phyloP scores from a whole-genome alignment of 2,113 vertebrate species.

The Sebastes fasciatus region DNA sequence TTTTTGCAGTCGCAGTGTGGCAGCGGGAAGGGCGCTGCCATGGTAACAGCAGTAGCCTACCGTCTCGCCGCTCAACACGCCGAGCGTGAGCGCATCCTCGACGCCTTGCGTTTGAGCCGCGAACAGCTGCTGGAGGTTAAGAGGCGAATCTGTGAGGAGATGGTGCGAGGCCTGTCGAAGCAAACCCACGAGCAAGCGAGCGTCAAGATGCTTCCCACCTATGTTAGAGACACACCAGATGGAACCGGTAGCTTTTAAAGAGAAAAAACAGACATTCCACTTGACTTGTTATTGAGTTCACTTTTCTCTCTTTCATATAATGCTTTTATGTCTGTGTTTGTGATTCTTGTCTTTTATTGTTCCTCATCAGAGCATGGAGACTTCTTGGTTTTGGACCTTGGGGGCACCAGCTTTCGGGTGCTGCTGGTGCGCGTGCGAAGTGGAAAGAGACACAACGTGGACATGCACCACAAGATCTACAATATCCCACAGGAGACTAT shows the following conservation, averaged over 20 bases:
- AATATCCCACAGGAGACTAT: conserved; percentile 91
- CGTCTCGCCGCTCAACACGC: conserved; percentile 90
- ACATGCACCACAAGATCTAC: conserved; percentile 99
- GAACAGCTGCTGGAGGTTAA: conserved; percentile 94
- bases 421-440: conserved; percentile 90
- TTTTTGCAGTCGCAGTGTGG: conserved; percentile 94
- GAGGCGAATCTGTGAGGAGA: conserved; percentile 87
- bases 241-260: conserved; percentile 88
- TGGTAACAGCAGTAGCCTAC: conserved; percentile 97
- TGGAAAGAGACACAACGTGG: conserved; percentile 87
- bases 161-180: conserved; percentile 87
- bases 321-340: not conserved
- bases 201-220: conserved; percentile 96
- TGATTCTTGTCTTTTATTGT: not conserved
- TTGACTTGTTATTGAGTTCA: not conserved
- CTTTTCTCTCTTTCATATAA: not conserved
- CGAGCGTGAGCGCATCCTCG: conserved; percentile 88
- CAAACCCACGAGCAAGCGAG: conserved; percentile 83
- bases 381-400: conserved; percentile 95
- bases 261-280: not conserved
- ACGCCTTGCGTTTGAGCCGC: conserved; percentile 85
- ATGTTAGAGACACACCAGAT: conserved; percentile 92
- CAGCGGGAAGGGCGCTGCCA: conserved; percentile 95
- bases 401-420: conserved; percentile 96
- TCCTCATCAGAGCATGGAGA: conserved; percentile 92